Base-by-base conservation (phyloP, 2,113 vertebrate genomes). In the Cyanoramphus novaezelandiae region DNA sequence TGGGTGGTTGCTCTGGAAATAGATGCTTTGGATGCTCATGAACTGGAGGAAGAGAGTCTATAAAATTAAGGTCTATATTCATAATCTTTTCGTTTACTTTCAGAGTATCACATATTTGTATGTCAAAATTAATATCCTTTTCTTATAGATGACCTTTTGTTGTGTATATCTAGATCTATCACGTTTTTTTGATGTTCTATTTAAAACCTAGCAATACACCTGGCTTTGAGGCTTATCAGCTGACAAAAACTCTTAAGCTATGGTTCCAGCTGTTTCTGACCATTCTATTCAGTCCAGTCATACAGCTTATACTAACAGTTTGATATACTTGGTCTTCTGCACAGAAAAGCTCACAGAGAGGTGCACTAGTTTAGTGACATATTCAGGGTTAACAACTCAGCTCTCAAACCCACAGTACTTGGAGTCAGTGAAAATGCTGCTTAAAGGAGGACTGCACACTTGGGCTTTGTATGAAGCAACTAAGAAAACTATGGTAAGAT, bases 171-270 rank as follows among this genome's bases (percentile, higher is more conserved):
- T 78, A 39, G 17, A 59, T 64, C 13, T 86, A 11, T 21, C 39
- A 31, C 0, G 8, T 11, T 0, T 1, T 15, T 85, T 53, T 44
- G 21, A 33, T 60, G 28, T 43, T 76, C 49, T 65, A 1, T 67
- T 79, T 57, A 53, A 86, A 94, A 90, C 11, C 10, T 59, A 53
- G n/a, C 24, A 82, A 35, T 71, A 17, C 57, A 91, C 10, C 11
- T 52, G 18, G 5, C 44, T 86, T 82, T 76, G 44, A 33, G 52
- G 14, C 25, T 75, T 8, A 25, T 41, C 39, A 43, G 15, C 16
- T 31, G 15, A 55, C 76, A 25, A 33, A 47, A 84, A 82, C 4
- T 0, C 13, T 60, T 60, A 65, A 69, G 41, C 17, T 68, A 1
- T 29, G 21, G 18, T 52, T 28, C 43, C 68, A 62, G 14, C 27